Conservation (phyloP, 2,797 vertebrate genomes). For the Oryzias dopingdopingensis region DNA sequence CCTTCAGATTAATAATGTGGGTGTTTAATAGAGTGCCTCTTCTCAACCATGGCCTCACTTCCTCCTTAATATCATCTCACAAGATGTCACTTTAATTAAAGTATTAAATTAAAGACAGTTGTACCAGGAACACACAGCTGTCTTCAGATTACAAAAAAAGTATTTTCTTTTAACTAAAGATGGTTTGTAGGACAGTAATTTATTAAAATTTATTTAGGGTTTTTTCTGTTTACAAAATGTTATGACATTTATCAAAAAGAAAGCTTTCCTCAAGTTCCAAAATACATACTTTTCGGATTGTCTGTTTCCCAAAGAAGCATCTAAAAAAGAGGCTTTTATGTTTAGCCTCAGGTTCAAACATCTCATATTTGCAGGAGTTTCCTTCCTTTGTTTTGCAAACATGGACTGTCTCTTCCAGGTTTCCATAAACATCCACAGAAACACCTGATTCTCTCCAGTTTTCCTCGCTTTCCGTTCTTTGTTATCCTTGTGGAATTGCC, state of each 20-base stretch:
- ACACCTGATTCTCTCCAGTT: background rate
- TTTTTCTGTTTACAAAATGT: constrained; percentile 52
- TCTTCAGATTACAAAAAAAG: background rate
- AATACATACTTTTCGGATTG: too few species aligned
- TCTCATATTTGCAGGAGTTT: too few species aligned
- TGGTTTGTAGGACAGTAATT: constrained; percentile 14
- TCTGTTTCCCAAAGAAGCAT: background rate
- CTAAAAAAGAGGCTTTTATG: background rate
- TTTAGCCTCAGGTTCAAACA: background rate
- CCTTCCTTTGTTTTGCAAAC: too few species aligned
- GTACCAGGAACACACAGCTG: background rate
- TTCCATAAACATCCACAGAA: background rate
- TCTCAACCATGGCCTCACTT: constrained; percentile 24
- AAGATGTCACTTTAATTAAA: constrained; percentile 17
- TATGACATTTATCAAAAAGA: constrained; percentile 27
- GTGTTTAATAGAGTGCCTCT: constrained; percentile 8
- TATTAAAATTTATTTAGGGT: constrained; percentile 40
- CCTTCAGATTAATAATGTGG: constrained; percentile 1
- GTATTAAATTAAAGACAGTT: background rate
- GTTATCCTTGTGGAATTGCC: constrained; percentile 7
- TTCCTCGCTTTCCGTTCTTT: background rate
- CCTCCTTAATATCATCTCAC: constrained; percentile 35
- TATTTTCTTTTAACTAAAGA: too few species aligned
- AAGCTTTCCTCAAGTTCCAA: constrained; percentile 21
- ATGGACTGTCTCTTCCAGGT: background rate